Evolutionary conservation across 2,113 vertebrate species (phyloP).

Genomic region (Antechinus flavipes): DNA sequence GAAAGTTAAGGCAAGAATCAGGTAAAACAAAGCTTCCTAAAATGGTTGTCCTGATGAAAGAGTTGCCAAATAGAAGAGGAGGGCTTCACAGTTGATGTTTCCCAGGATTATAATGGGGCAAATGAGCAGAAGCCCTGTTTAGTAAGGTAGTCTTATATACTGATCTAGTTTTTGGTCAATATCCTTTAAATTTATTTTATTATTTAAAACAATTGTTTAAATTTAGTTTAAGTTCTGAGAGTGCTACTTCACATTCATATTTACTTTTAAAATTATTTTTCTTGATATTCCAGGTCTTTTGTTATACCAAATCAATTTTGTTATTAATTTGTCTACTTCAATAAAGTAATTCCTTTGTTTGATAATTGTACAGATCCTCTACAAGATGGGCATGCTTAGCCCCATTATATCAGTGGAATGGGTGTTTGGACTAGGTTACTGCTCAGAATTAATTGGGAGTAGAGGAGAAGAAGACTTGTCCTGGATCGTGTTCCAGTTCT

Average conservation of each 20-base stretch:
- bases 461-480: not conserved
- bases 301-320: not conserved
- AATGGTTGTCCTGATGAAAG: not conserved
- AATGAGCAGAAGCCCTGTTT: not conserved
- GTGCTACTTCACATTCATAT: not conserved
- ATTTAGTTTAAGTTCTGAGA: not conserved
- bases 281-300: not conserved
- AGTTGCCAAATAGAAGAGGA: not conserved
- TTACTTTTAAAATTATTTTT: not conserved
- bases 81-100: not conserved
- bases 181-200: not conserved
- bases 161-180: not conserved
- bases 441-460: not conserved
- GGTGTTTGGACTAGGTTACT: not conserved
- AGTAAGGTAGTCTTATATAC: not conserved
- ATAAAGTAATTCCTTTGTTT: not conserved
- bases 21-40: not conserved
- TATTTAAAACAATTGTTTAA: not conserved
- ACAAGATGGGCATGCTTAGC: not conserved
- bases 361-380: not conserved
- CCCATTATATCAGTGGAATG: not conserved
- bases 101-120: not conserved
- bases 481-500: not conserved
- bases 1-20: not conserved
- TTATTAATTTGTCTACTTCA: not conserved